Evolutionary conservation across 2,113 vertebrate species (phyloP).

Genomic region (Hemibates koningsi): DNA sequence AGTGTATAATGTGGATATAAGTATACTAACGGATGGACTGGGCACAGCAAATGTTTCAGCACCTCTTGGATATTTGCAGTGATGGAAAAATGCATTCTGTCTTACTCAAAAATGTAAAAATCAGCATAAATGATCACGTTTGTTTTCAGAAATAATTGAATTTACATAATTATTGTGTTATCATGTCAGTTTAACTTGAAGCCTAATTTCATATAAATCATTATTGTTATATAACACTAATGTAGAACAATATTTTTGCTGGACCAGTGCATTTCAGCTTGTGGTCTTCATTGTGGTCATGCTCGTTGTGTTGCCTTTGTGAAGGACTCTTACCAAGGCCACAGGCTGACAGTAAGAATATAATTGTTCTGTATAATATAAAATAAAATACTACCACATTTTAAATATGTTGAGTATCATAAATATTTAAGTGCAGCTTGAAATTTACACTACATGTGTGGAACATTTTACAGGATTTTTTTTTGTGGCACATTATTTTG

Average conservation of each 20-base stretch:
- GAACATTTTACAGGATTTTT: background rate
- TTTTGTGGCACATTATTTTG: background rate
- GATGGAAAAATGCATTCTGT: background rate
- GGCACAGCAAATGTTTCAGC: background rate
- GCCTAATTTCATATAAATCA: background rate
- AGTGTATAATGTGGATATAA: background rate
- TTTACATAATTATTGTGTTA: background rate
- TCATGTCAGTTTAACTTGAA: background rate
- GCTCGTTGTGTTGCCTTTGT: rapidly evolving
- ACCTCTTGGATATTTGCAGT: background rate
- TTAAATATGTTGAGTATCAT: background rate
- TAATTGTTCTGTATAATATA: background rate
- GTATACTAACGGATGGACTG: background rate
- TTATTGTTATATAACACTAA: background rate
- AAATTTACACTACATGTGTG: background rate
- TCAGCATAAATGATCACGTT: background rate
- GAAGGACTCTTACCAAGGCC: background rate
- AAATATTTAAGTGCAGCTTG: background rate
- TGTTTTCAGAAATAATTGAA: background rate
- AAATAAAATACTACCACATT: background rate
- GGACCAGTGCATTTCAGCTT: background rate
- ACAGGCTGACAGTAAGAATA: background rate
- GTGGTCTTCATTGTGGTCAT: background rate
- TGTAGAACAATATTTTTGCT: background rate
- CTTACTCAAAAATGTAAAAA: background rate